Conservation (phyloP, 1,140 invertebrate genomes). For the Drosophila nikananu region DNA sequence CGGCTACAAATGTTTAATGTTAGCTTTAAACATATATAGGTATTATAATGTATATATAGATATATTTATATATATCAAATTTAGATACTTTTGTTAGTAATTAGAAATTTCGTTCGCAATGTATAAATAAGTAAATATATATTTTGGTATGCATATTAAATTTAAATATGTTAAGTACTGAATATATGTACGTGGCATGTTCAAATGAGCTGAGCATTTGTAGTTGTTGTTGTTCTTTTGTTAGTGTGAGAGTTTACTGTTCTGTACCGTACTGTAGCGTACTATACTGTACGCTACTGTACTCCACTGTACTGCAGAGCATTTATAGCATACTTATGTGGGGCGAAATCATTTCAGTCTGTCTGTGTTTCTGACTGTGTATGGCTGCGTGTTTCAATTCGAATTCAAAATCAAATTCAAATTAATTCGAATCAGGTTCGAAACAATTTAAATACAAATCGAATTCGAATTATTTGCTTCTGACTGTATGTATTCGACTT, state of each 20-base stretch:
- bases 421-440: background rate
- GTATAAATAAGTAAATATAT: conserved; percentile 28
- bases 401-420: conserved; percentile 10
- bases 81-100: conserved; percentile 34
- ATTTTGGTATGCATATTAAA: conserved; percentile 43
- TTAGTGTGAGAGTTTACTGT: conserved; percentile 30
- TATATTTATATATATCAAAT: conserved; percentile 22
- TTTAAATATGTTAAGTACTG: conserved; percentile 42
- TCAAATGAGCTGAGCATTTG: conserved; percentile 45
- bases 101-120: conserved; percentile 35
- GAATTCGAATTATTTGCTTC: conserved; percentile 13
- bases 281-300: conserved; percentile 1
- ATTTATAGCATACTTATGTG: conserved; percentile 39
- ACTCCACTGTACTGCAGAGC: conserved; percentile 9
- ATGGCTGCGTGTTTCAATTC: conserved; percentile 13
- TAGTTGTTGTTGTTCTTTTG: conserved; percentile 13
- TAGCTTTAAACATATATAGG: conserved; percentile 34
- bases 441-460: background rate
- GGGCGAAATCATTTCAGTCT: conserved; percentile 32
- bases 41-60: conserved; percentile 37
- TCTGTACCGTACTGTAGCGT: background rate
- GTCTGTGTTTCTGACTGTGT: conserved; percentile 44
- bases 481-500: conserved; percentile 17
- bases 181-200: conserved; percentile 45
- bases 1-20: conserved; percentile 33